Conservation (phyloP, 1,140 invertebrate species). For the Cherax destructor region DNA sequence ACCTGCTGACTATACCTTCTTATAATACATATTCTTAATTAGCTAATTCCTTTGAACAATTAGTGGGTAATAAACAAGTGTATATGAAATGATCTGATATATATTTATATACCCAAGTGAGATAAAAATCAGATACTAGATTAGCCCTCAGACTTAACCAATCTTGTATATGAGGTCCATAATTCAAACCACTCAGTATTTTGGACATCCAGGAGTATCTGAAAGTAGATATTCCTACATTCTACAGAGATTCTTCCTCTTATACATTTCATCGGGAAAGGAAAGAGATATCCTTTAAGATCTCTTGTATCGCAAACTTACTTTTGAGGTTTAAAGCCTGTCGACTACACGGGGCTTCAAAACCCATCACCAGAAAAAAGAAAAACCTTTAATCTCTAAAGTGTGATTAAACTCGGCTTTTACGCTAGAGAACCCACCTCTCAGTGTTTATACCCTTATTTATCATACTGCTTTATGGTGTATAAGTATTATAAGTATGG, state of each 20-base stretch:
- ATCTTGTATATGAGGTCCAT: conserved; percentile 8
- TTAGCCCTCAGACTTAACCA: neutral
- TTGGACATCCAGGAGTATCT: conserved; percentile 4
- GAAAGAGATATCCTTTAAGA: neutral
- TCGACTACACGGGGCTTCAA: too few relatives aligned
- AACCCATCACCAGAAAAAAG: too few relatives aligned
- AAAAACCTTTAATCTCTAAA: too few relatives aligned
- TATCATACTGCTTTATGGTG: neutral
- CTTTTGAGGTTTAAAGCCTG: too few relatives aligned
- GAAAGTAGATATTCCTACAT: conserved; percentile 5
- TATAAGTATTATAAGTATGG: conserved; percentile 16
- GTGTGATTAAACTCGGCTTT: too few relatives aligned
- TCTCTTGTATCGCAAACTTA: neutral
- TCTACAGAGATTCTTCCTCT: neutral
- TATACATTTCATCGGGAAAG: neutral
- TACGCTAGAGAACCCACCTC: too few relatives aligned
- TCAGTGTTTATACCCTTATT: neutral
- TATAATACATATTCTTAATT: neutral
- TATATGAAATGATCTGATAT: neutral
- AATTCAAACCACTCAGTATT: conserved; percentile 11
- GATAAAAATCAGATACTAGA: neutral
- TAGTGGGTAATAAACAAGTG: conserved; percentile 2
- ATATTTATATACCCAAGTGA: neutral
- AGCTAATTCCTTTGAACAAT: neutral
- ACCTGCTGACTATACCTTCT: neutral